These are phyloP conservation scores for Pristionchus mayeri DNA, from an alignment of 2,888 invertebrate genomes.

Conservation along the genomic window DNA sequence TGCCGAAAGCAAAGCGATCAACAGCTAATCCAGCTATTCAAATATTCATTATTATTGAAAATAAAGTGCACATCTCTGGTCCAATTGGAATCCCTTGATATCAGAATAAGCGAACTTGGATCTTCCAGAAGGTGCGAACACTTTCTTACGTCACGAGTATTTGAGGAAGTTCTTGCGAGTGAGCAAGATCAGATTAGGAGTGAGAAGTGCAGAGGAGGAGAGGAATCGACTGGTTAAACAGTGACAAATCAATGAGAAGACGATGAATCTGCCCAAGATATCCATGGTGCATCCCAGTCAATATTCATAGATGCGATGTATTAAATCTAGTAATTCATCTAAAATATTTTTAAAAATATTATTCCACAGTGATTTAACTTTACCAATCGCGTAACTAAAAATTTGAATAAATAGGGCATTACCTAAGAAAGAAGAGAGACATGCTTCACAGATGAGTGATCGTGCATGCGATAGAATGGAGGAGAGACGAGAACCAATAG, in stretches of 20 bases:
- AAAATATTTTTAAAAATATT: too few species aligned
- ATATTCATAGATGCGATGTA: too few species aligned
- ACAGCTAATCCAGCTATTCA: too few species aligned
- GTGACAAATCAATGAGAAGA: not conserved
- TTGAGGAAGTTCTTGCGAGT: slow-evolving; percentile 14
- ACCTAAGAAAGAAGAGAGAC: not conserved
- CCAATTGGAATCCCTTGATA: not conserved
- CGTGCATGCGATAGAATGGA: not conserved
- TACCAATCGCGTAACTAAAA: too few species aligned
- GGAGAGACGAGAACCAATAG: not conserved
- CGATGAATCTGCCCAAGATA: not conserved
- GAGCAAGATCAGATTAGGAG: slow-evolving; percentile 29
- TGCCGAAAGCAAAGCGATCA: too few species aligned
- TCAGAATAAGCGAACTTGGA: not conserved
- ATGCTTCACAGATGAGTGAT: slow-evolving; percentile 33
- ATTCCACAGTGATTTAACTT: too few species aligned
- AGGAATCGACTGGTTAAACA: slow-evolving; percentile 8
- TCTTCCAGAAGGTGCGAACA: not conserved
- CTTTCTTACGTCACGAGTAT: not conserved
- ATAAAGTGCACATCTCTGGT: too few species aligned
- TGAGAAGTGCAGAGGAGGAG: slow-evolving; percentile 8
- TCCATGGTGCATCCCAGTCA: too few species aligned
- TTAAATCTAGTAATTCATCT: too few species aligned
- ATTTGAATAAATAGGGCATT: too few species aligned
- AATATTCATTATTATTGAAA: too few species aligned